A percentile compares a stretch with the other conserved stretches of the same genome.
Evolutionary conservation across 2,888 invertebrate species (phyloP).

Genomic region (Augochlorella aurata): DNA sequence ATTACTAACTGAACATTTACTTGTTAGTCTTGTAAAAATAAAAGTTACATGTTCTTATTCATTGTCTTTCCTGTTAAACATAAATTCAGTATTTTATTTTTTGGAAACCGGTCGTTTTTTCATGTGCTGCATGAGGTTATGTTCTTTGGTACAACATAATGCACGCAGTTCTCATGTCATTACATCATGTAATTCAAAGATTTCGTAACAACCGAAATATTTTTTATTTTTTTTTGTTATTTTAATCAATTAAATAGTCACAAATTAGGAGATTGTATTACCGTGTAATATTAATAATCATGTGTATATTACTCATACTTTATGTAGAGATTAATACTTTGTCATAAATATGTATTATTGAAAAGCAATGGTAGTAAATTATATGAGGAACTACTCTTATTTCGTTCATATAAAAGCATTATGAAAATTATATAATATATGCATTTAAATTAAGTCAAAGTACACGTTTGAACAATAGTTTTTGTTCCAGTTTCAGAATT

Average conservation of each 20-base stretch:
- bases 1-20: constrained; percentile 67
- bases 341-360: not conserved
- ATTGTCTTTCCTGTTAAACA: constrained; percentile 10
- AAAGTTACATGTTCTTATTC: not conserved
- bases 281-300: constrained; percentile 6
- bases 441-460: not conserved
- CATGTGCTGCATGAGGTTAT: constrained; percentile 65
- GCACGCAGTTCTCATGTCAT: constrained; percentile 15
- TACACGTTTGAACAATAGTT: not conserved
- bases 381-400: not conserved
- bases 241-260: constrained; percentile 1
- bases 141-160: constrained; percentile 26
- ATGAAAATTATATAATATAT: not conserved
- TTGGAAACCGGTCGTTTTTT: constrained; percentile 64
- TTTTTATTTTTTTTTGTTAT: not conserved
- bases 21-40: not conserved
- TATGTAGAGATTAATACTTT: not conserved
- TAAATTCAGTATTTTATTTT: constrained; percentile 33
- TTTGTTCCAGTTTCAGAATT: constrained; percentile 73
- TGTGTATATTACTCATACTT: not conserved
- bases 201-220: not conserved
- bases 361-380: not conserved
- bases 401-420: not conserved
- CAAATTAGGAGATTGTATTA: not conserved
- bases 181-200: constrained; percentile 29